Evolutionary conservation across 2,888 invertebrate genomes (phyloP), one percentile per base, ranked within the genome.

Genomic region (Caenorhabditis zanzibari): DNA sequence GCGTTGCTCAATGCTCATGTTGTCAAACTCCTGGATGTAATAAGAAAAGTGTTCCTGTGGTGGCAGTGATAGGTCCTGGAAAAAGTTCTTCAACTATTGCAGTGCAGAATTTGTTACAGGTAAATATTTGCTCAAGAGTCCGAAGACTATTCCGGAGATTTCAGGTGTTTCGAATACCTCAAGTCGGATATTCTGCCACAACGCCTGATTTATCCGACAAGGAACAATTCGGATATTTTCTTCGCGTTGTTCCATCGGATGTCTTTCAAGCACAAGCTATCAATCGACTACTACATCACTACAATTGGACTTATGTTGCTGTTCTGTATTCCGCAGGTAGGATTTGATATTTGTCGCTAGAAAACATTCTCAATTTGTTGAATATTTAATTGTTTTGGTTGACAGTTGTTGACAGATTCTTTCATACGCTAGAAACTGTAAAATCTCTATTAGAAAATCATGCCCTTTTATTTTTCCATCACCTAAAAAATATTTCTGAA

Each of bases 221-320:
- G 92, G 94, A 94, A 86, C 88, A 85, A 85, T 96, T 95, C 93
- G 95, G 95, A 90, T 95, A 95, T 90, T 96, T 96, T 93, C 94
- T 95, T 90, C 94, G 96, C 47, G 95, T 96, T 32, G 95, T 96
- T 54, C 96, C 96, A 14, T 95, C 95, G 0, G 96, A 96, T 93
- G 94, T 94, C 88, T 95, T 95, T 93, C 96, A 96, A 93, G 95
- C 95, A 19, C 94, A 95, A 91, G 95, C 95, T 68, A 94, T 96
- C 92, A 94, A 95, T 85, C 95, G 95, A 90, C 93, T 95, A 82
- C 94, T 95, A 59, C 93, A 94, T 82, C 93, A 94, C 82, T 95
- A 95, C 93, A 95, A 95, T 93, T 96, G 96, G 96, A 95, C 95
- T 10, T 96, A 96, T 92, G 95, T 96, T 52, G 95, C 95, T 56